These are phyloP conservation scores for Megalops atlanticus DNA, from an alignment of 2,113 vertebrate genomes.

Conservation along the genomic window DNA sequence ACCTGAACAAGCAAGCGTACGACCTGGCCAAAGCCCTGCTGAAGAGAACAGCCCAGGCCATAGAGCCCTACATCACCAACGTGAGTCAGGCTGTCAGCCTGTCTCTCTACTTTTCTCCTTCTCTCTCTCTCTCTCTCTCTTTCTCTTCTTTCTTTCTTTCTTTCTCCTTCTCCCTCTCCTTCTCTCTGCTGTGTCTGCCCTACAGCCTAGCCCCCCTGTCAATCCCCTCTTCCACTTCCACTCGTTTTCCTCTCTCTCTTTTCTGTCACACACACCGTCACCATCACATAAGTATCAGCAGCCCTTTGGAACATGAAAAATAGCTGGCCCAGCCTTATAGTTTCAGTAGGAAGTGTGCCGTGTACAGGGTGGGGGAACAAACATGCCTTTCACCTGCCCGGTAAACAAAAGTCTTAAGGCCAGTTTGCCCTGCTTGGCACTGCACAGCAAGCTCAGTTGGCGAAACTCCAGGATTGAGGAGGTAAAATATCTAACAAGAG, in stretches of 20 bases:
- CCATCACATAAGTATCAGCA: no score
- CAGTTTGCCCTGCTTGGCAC: no score
- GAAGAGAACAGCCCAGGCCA: constrained; percentile 96
- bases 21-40: constrained; percentile 96
- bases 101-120: neutral
- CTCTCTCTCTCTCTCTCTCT: neutral
- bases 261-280: no score
- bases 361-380: no score
- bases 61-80: constrained; percentile 98
- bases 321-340: no score
- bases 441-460: no score
- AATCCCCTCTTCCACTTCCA: neutral
- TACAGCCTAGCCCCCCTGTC: neutral
- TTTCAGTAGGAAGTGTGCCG: no score
- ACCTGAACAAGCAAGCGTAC: constrained; percentile 98
- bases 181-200: neutral
- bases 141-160: neutral
- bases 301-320: no score
- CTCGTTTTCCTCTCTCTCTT: neutral
- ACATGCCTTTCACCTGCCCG: no score
- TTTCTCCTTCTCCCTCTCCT: neutral
- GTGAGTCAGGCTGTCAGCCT: constrained; percentile 88
- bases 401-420: no score
- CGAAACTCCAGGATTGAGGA: no score
- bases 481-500: no score